phyloP scores from a whole-genome alignment of 2,797 vertebrate species.

The Botia almorhae region DNA sequence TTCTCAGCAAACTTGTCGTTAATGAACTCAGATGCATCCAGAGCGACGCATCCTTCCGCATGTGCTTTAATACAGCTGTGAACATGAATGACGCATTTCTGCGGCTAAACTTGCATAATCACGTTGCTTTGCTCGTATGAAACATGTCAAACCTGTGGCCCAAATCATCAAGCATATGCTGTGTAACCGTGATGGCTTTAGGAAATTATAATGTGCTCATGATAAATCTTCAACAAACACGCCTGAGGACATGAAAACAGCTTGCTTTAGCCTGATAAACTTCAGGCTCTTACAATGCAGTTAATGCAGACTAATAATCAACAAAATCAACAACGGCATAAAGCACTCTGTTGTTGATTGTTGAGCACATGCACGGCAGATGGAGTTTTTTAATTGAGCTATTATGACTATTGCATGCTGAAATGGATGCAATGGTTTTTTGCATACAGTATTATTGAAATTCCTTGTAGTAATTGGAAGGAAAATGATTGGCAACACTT shows the following conservation, averaged over 20 bases:
- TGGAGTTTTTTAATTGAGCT: neutral
- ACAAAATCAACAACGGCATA: constrained; percentile 2
- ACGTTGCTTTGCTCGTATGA: neutral
- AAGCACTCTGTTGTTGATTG: neutral
- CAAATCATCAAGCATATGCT: constrained; percentile 20
- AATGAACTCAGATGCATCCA: constrained; percentile 59
- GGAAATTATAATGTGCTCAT: constrained; percentile 18
- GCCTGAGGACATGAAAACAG: constrained; percentile 25
- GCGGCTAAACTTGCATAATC: neutral
- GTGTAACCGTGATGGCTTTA: constrained; percentile 2
- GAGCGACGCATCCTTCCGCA: constrained; percentile 46
- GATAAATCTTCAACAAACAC: constrained; percentile 3
- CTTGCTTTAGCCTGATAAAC: constrained; percentile 22
- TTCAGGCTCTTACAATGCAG: neutral
- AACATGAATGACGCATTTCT: constrained; percentile 23
- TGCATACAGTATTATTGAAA: neutral
- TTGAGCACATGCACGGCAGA: constrained; percentile 1
- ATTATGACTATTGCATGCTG: neutral
- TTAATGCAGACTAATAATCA: constrained; percentile 17
- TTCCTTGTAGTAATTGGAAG: neutral
- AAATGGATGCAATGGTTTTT: neutral
- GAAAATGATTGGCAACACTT: neutral
- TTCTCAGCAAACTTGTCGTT: no score
- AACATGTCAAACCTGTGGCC: constrained; percentile 15
- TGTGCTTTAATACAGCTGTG: constrained; percentile 40